Base-by-base conservation (phyloP, 2,888 invertebrate genomes). In the Encarsia formosa region DNA sequence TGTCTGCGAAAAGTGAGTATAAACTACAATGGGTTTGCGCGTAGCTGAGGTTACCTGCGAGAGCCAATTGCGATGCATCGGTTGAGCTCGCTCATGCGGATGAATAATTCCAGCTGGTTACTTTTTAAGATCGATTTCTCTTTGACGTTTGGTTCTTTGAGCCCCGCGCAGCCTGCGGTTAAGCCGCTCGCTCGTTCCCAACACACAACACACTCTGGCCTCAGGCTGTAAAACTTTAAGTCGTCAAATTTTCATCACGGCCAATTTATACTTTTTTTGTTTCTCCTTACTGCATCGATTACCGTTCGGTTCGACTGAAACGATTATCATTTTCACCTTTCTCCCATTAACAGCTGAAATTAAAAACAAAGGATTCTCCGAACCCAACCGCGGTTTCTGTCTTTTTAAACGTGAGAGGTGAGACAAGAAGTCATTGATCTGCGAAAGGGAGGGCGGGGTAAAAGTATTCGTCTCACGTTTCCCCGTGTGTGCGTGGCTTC, bases 51-150 rank as follows among this genome's bases (percentile, higher is more conserved):
- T n/a, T n/a, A n/a, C n/a, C n/a, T n/a, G n/a, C n/a, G n/a, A n/a
- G n/a, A n/a, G n/a, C n/a, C n/a, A n/a, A n/a, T n/a, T n/a, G n/a
- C n/a, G n/a, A n/a, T n/a, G n/a, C n/a, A n/a, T n/a, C n/a, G n/a
- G n/a, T n/a, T n/a, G n/a, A n/a, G n/a, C n/a, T n/a, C n/a, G n/a
- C n/a, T n/a, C 47, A 40, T 23, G 18, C 40, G 34, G 34, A 16
- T 34, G 22, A 34, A 49, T 42, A 41, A 49, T 49, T 49, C 26
- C 35, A 13, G 3, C 8, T 13, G 26, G 42, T 37, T 35, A 20
- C 26, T 42, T 35, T 49, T 35, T 13, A 37, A 42, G 16, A 49
- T 42, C 41, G 18, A 18, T 42, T 49, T 49, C 41, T 42, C 42
- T 49, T 42, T 49, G 49, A 35, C 41, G 11, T 2, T 13, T 8